Evolutionary conservation across 2,888 invertebrate genomes (phyloP).

Genomic region (Aleiodes testaceus): DNA sequence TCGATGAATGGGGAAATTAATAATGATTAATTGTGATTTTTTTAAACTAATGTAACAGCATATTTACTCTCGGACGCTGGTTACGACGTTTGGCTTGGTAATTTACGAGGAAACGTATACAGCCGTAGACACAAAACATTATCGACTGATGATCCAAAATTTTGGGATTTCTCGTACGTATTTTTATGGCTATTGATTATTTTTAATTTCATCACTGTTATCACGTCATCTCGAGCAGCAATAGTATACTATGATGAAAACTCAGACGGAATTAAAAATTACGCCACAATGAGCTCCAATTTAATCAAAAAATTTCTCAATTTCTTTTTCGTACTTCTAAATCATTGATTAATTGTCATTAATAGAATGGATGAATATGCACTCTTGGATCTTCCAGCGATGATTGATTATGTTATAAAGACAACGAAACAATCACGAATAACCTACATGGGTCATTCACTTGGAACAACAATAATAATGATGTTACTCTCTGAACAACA

Average conservation of each 20-base stretch:
- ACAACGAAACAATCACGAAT: constrained; percentile 75
- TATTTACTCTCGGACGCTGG: constrained; percentile 72
- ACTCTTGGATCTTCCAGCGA: constrained; percentile 86
- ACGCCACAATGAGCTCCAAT: too few species aligned
- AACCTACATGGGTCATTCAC: constrained; percentile 91
- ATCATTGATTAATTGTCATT: neutral
- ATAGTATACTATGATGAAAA: too few species aligned
- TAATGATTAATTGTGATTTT: neutral
- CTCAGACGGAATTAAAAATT: too few species aligned
- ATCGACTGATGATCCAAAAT: neutral
- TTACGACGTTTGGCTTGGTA: too few species aligned
- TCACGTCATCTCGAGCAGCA: too few species aligned
- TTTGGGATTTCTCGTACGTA: too few species aligned
- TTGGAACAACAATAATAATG: constrained; percentile 87
- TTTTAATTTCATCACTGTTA: constrained; percentile 1
- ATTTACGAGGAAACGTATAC: too few species aligned
- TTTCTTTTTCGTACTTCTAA: neutral
- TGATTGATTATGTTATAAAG: constrained; percentile 81
- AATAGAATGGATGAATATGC: constrained; percentile 90
- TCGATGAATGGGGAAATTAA: neutral
- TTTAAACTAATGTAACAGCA: constrained; percentile 22
- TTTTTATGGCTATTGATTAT: too few species aligned
- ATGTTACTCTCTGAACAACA: constrained; percentile 80
- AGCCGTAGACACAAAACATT: constrained; percentile 67
- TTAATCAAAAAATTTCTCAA: neutral